Percentiles rank a stretch among this genome's conserved stretches.
Evolutionary conservation across 2,113 vertebrate genomes (phyloP).

Genomic region (Aythya baeri): DNA sequence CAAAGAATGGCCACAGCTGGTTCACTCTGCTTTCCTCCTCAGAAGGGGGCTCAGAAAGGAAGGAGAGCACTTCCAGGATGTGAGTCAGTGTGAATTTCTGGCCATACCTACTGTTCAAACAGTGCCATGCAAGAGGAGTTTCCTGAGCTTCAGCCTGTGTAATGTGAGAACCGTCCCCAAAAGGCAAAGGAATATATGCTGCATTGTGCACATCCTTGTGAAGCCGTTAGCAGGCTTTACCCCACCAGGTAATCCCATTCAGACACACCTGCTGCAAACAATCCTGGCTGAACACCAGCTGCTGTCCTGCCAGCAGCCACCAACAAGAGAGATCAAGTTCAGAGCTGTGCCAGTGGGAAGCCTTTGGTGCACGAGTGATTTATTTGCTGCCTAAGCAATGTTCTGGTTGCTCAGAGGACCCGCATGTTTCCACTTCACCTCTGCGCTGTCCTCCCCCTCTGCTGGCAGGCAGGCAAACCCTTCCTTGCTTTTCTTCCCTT

Average conservation of each 20-base stretch:
- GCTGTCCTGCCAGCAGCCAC: not conserved
- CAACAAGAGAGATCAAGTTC: not conserved
- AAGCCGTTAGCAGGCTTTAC: not conserved
- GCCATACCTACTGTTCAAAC: not conserved
- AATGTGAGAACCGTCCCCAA: fast-evolving
- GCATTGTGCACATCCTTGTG: fast-evolving
- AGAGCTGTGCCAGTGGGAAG: not conserved
- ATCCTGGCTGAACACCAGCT: not conserved
- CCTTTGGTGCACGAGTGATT: not conserved
- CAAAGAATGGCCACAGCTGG: not conserved
- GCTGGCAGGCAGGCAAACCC: not conserved
- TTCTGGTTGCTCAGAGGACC: not conserved
- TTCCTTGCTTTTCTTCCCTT: not conserved
- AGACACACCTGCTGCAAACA: not conserved
- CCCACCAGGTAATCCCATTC: not conserved
- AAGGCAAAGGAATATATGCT: fast-evolving
- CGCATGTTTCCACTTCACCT: not conserved
- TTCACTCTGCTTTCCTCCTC: not conserved
- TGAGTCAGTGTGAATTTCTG: not conserved
- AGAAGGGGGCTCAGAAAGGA: not conserved
- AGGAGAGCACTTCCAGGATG: not conserved
- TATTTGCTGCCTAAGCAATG: not conserved
- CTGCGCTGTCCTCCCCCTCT: not conserved
- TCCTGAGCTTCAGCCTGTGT: fast-evolving
- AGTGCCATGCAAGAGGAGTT: not conserved